Percentiles rank a stretch among this genome's conserved stretches.
These are phyloP conservation scores for Erebia aethiops DNA, from an alignment of 2,888 invertebrate species.

Conservation along the genomic window DNA sequence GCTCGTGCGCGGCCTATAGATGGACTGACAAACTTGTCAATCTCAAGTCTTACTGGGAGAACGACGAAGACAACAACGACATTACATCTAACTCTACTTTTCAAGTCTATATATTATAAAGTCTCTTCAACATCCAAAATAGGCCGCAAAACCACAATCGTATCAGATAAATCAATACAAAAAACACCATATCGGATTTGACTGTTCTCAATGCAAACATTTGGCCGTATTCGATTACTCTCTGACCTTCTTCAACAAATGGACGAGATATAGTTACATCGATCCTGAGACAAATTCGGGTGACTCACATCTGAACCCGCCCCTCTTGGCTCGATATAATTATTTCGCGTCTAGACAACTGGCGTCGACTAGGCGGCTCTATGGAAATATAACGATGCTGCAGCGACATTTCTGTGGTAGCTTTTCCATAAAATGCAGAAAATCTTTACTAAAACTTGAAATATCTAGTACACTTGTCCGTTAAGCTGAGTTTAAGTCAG, in stretches of 20 bases:
- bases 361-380: slow-evolving; percentile 73
- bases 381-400: slow-evolving; percentile 63
- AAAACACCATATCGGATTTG: slow-evolving; percentile 36
- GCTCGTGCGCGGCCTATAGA: no score
- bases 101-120: background rate
- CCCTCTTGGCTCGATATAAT: slow-evolving; percentile 74
- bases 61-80: no score
- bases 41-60: no score
- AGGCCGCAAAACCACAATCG: slow-evolving; percentile 33
- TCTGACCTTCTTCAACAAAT: slow-evolving; percentile 61
- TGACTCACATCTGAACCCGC: slow-evolving; percentile 74
- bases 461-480: no score
- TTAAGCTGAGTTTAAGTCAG: no score
- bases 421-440: slow-evolving; percentile 36
- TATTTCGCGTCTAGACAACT: slow-evolving; percentile 77
- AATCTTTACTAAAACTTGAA: background rate
- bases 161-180: slow-evolving; percentile 38
- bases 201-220: slow-evolving; percentile 49
- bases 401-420: slow-evolving; percentile 52
- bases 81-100: no score
- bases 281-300: slow-evolving; percentile 68
- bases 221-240: slow-evolving; percentile 57
- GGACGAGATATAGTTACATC: slow-evolving; percentile 62
- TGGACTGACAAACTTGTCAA: no score
- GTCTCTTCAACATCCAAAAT: background rate